Percentiles rank a stretch among this genome's conserved stretches.
phyloP scores from a whole-genome alignment of 2,113 vertebrate species.

The Seriola rivoliana region DNA sequence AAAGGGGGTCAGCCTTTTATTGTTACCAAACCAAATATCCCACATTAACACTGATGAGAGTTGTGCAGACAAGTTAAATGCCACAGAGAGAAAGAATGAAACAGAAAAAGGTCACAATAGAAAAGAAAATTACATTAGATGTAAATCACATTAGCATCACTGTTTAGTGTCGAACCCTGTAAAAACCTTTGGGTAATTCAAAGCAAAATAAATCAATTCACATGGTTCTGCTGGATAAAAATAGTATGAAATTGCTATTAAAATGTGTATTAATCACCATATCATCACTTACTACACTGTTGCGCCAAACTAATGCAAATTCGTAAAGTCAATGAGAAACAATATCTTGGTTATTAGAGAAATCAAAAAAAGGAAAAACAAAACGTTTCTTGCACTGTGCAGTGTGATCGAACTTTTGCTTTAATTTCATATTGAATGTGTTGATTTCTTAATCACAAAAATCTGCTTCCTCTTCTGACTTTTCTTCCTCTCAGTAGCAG shows the following conservation, averaged over 20 bases:
- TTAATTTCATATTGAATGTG: neutral
- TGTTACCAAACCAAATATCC: too few relatives aligned
- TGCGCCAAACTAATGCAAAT: neutral
- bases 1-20: too few relatives aligned
- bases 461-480: constrained; percentile 5
- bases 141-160: constrained; percentile 25
- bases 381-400: neutral
- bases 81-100: constrained; percentile 5
- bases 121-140: constrained; percentile 35
- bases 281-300: neutral
- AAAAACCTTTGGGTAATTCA: neutral
- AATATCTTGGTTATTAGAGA: neutral
- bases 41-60: too few relatives aligned
- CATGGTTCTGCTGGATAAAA: neutral
- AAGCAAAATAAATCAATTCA: neutral
- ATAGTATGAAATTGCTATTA: neutral
- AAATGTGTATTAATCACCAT: neutral
- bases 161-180: neutral
- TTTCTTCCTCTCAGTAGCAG: constrained; percentile 2
- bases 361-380: neutral
- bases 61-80: constrained; percentile 20
- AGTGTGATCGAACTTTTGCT: neutral
- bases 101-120: constrained; percentile 39
- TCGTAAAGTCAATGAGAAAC: neutral
- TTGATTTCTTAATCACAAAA: constrained; percentile 10